Evolutionary conservation across 2,888 invertebrate species (phyloP).

Genomic region (Pachymerium ferrugineum): DNA sequence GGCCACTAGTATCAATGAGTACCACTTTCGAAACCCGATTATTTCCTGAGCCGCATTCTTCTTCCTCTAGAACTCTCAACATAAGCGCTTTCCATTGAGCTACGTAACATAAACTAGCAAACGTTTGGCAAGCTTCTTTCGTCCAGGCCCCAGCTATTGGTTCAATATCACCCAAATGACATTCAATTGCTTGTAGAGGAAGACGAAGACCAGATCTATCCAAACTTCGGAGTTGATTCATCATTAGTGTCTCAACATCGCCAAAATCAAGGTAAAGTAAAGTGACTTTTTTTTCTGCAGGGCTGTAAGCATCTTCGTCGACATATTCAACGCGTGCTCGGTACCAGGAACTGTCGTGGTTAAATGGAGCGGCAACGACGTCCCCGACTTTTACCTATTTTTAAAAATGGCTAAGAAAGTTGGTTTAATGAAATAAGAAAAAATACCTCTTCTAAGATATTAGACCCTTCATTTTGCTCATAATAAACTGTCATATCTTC

Average conservation of each 20-base stretch:
- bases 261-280: constrained; percentile 85
- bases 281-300: constrained; percentile 59
- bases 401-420: neutral
- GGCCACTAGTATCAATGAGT: constrained; percentile 63
- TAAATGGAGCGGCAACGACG: constrained; percentile 75
- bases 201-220: constrained; percentile 68
- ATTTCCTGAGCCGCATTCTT: too few relatives aligned
- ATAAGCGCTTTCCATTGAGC: constrained; percentile 71
- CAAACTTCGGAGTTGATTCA: constrained; percentile 64
- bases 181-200: constrained; percentile 79
- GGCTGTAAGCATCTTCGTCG: constrained; percentile 58
- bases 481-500: constrained; percentile 79
- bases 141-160: constrained; percentile 50
- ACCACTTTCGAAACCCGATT: constrained; percentile 73
- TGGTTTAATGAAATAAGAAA: neutral
- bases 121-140: constrained; percentile 44
- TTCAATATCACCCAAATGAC: constrained; percentile 68
- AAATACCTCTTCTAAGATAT: constrained; percentile 49
- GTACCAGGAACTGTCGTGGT: constrained; percentile 73
- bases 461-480: constrained; percentile 52
- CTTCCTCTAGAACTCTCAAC: constrained; percentile 67
- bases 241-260: constrained; percentile 64
- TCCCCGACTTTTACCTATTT: constrained; percentile 62
- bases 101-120: constrained; percentile 48
- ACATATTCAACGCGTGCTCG: constrained; percentile 65